Evolutionary conservation across 2,113 vertebrate species (phyloP).

Genomic region (Rattus norvegicus): DNA sequence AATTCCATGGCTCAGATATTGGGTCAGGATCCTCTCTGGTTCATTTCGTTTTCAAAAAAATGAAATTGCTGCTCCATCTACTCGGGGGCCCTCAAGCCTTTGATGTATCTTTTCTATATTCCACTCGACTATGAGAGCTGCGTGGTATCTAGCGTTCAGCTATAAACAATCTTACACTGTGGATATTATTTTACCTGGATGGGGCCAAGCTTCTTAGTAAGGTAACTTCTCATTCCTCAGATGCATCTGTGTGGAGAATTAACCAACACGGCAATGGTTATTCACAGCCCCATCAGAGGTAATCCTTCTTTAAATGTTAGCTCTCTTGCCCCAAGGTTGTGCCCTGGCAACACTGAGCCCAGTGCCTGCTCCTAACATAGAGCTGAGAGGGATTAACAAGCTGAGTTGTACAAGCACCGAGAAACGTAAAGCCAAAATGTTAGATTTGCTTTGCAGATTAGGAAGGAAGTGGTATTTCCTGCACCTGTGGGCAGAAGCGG

Average conservation of each 20-base stretch:
- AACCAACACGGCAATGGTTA: background rate
- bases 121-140: fast-evolving
- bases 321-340: background rate
- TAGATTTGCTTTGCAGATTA: background rate
- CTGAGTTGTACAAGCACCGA: background rate
- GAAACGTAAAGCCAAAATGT: background rate
- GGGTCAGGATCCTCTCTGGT: background rate
- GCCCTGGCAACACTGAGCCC: too few species aligned
- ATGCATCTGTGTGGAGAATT: background rate
- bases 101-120: fast-evolving
- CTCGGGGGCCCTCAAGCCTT: background rate
- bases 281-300: background rate
- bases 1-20: background rate
- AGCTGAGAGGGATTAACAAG: background rate
- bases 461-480: background rate
- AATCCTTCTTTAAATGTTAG: background rate
- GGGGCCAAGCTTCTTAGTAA: fast-evolving
- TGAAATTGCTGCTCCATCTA: background rate
- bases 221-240: background rate
- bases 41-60: background rate
- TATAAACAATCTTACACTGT: background rate
- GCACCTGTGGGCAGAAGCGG: background rate
- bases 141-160: fast-evolving
- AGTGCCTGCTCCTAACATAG: fast-evolving
- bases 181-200: background rate